Base-by-base conservation (phyloP, 2,888 invertebrate genomes). In the Myopa testacea region DNA sequence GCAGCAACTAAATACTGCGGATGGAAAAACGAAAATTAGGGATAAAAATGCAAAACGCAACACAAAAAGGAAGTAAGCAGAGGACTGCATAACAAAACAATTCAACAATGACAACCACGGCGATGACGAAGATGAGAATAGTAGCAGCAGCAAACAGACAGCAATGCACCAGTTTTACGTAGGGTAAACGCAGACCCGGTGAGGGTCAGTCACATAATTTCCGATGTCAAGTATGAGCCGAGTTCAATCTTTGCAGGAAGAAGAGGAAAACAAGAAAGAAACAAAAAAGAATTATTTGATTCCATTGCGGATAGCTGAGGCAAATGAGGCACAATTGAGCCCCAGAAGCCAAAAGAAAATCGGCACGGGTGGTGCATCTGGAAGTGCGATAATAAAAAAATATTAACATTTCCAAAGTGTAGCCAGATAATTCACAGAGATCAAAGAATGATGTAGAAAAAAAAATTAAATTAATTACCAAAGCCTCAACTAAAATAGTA, bases 111-210 rank as follows among this genome's bases (percentile, higher is more conserved):
- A 62, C 63, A 72, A 73, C 63, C 62, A 73, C 40, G 26, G 26
- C 40, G 34, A 75, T 40, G n/a, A 60, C 40, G 26, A 55, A 16
- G 19, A 38, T 52, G 19, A 37, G 19, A 75, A 50, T 65, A 74
- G 16, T 26, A 73, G 38, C 62, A 63, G 68, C 58, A 58, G 52
- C 40, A 78, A 79, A 82, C 82, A 81, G 82, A 80, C 87, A 86
- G 86, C 87, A 87, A 86, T 87, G 87, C 87, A 86, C 85, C 84
- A 86, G 85, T 86, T 85, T 85, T 81, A 81, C 82, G 81, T 72
- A 77, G 78, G 34, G 63, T 67, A 67, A 67, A 8, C 40, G n/a
- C 40, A 16, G 7, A 37, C 67, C 40, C 38, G 14, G 16, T 65
- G 67, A 67, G n/a, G 26, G 55, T 26, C 52, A 55, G 37, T 52